phyloP scores from a whole-genome alignment of 1,140 invertebrate genomes.

The Probaryconus sp. region DNA sequence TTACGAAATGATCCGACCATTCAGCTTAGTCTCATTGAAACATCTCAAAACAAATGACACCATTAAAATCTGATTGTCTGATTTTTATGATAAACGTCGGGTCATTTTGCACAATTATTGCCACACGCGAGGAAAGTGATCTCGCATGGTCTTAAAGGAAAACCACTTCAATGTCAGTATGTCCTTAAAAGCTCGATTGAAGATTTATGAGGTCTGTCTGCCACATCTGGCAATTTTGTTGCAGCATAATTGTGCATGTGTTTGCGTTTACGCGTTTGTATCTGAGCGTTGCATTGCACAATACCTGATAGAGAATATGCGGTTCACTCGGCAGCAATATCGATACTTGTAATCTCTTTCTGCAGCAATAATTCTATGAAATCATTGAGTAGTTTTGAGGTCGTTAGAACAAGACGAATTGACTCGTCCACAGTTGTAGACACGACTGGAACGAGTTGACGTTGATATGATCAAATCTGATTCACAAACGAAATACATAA shows the following conservation, averaged over 20 bases:
- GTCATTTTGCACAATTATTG: conserved; percentile 9
- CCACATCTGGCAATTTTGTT: conserved; percentile 31
- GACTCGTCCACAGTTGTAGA: conserved; percentile 68
- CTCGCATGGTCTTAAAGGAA: conserved; percentile 27
- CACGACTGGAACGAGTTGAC: conserved; percentile 50
- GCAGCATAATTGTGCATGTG: conserved; percentile 33
- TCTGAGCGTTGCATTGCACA: no score
- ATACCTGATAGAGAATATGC: no score
- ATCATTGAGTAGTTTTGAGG: conserved; percentile 61
- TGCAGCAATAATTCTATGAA: conserved; percentile 43
- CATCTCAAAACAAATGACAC: conserved; percentile 19
- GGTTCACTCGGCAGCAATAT: conserved; percentile 30
- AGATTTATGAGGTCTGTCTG: conserved; percentile 44
- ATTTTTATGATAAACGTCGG: conserved; percentile 26
- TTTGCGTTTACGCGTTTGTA: no score
- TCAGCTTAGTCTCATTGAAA: not conserved
- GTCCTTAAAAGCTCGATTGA: conserved; percentile 40
- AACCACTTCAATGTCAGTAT: conserved; percentile 19
- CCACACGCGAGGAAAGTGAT: not conserved
- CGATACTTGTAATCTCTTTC: conserved; percentile 54
- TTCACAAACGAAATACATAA: conserved; percentile 47
- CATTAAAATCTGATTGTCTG: conserved; percentile 28
- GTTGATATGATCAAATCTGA: conserved; percentile 46
- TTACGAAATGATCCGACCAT: conserved; percentile 13
- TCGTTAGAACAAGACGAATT: conserved; percentile 72